Conservation (phyloP, 2,113 vertebrate species). For the Dasyornis broadbenti region DNA sequence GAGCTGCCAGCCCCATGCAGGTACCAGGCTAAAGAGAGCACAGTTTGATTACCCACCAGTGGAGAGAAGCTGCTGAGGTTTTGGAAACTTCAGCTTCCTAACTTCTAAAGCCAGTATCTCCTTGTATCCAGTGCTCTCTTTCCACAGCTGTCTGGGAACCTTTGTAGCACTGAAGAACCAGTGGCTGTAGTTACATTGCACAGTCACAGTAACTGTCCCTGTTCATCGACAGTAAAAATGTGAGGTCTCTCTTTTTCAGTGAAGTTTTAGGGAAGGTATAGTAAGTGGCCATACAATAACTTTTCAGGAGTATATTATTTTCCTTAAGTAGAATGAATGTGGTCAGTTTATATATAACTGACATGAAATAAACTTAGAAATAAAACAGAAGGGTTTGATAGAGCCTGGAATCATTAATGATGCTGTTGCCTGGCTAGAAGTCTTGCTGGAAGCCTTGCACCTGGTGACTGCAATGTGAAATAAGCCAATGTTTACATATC, state of each 20-base stretch:
- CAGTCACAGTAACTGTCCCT: not conserved
- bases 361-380: not conserved
- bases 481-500: not conserved
- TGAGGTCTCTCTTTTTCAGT: not conserved
- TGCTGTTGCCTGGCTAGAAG: not conserved
- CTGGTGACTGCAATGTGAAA: not conserved
- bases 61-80: not conserved
- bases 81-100: not conserved
- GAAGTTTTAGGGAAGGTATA: not conserved
- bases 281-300: not conserved
- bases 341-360: not conserved
- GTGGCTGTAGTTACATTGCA: not conserved
- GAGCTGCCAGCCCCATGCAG: not conserved
- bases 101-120: not conserved
- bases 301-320: not conserved
- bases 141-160: fast-evolving
- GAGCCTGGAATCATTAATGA: not conserved
- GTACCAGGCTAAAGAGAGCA: not conserved
- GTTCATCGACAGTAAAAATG: not conserved
- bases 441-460: not conserved
- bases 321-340: not conserved
- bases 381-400: not conserved
- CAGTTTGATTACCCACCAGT: not conserved
- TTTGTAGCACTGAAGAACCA: not conserved
- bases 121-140: not conserved